Base-by-base conservation (phyloP, 2,113 vertebrate genomes). In the Echinops telfairi region DNA sequence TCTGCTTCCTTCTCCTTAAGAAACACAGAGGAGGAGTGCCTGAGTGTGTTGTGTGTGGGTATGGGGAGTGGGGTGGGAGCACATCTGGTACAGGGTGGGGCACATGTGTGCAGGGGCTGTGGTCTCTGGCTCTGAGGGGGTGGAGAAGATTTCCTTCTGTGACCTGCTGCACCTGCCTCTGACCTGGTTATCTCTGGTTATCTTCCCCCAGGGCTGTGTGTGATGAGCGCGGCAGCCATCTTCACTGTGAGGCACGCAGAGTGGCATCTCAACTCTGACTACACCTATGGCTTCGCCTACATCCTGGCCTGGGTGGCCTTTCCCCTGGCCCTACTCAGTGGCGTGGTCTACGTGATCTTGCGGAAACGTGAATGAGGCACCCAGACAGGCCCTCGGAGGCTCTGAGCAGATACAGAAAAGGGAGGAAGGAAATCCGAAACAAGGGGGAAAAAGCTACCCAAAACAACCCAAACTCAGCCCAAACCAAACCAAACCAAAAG, bases 251-350 rank as follows among this genome's bases (percentile, higher is more conserved):
- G 98, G 98, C 99, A 99, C 97, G 91, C 97, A 0, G 97, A 98
- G 0, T 99, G 99, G 99, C 98, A 99, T 83, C 22, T 40, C 43
- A 84, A 79, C 62, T 84, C 95, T 1, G 83, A 78, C 25, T 97
- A 96, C 43, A 95, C 97, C 96, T 98, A 98, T 0, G 99, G 99
- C 94, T 99, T 98, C 2, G 97, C 99, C 97, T 99, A 99, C 97
- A 99, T 99, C 98, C 98, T 99, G 98, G 99, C 99, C 0, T 99
- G 99, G 99, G 97, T 99, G 96, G 99, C 99, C 78, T 99, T 99
- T 97, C 99, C 99, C 0, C 96, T 99, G 97, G 99, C 98, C 25
- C 96, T 99, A 36, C 98, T 99, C 98, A 99, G 99, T 11, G 99
- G 99, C 64, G 97, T 99, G 95, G 89, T 99, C 98, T 99, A 99